A percentile compares a stretch with the other conserved stretches of the same genome.
Evolutionary conservation across 2,113 vertebrate genomes (phyloP).

Genomic region (Cichladusa arquata): DNA sequence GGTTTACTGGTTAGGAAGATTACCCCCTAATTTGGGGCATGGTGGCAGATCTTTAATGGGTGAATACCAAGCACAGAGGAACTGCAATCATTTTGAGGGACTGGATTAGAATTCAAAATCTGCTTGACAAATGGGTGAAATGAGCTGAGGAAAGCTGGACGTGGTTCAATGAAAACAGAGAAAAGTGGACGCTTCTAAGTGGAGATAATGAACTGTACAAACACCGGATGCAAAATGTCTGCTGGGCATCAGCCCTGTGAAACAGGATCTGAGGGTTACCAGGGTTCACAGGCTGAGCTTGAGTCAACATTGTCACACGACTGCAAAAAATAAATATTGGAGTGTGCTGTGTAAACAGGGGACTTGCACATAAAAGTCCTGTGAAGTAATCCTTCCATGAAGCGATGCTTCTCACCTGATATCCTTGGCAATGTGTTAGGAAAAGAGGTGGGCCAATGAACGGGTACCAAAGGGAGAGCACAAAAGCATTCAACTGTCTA

Average conservation of each 20-base stretch:
- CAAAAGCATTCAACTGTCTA: neutral
- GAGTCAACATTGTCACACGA: conserved; percentile 54
- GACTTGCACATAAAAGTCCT: neutral
- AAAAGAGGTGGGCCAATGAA: neutral
- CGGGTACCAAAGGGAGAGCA: neutral
- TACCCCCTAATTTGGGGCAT: neutral
- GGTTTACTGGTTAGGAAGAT: neutral
- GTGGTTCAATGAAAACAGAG: conserved; percentile 53
- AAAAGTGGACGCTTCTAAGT: neutral
- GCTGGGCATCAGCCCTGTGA: conserved; percentile 39
- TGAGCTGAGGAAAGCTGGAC: conserved; percentile 50
- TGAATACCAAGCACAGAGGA: neutral
- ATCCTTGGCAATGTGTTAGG: neutral
- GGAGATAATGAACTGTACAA: conserved; percentile 59
- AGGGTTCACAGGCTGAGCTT: conserved; percentile 33
- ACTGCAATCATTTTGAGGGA: neutral
- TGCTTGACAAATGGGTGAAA: conserved; percentile 46
- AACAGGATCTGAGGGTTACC: conserved; percentile 52
- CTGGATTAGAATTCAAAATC: conserved; percentile 39
- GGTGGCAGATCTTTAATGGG: neutral
- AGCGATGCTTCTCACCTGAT: neutral
- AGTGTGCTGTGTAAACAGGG: neutral
- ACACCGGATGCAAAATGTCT: conserved; percentile 43
- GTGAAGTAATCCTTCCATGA: neutral
- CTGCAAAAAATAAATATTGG: conserved; percentile 27